Evolutionary conservation across 23 tunicate genomes (phyloP).

Genomic region (Phallusia fumigata): DNA sequence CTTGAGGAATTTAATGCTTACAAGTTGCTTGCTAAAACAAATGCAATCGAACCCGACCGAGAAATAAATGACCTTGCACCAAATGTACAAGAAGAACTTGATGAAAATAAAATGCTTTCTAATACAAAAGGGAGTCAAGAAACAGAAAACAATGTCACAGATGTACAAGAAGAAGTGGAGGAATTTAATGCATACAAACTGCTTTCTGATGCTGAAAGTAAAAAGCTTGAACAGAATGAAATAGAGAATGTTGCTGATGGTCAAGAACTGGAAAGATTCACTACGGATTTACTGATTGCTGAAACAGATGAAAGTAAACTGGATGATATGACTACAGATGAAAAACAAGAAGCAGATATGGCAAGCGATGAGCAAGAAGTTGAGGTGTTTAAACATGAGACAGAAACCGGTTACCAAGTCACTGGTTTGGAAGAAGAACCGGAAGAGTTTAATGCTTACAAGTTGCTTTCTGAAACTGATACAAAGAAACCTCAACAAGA

Average conservation of each 20-base stretch:
- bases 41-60: too few relatives aligned
- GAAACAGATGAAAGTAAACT: not conserved
- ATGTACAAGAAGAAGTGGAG: not conserved
- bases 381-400: not conserved
- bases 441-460: not conserved
- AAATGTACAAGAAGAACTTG: not conserved
- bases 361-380: not conserved
- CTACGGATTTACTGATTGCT: not conserved
- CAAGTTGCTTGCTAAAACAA: not conserved
- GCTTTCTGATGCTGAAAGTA: not conserved
- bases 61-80: not conserved
- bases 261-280: not conserved
- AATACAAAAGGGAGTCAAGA: not conserved
- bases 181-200: not conserved
- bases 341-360: not conserved
- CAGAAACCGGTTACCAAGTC: not conserved
- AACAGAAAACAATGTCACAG: not conserved
- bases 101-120: not conserved
- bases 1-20: conserved; percentile 2
- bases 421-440: not conserved
- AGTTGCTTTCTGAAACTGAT: not conserved
- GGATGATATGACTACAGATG: too few relatives aligned
- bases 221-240: not conserved
- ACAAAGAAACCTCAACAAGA: too few relatives aligned
- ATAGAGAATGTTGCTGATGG: not conserved